Percentiles rank a stretch among this genome's conserved stretches.
Conservation (phyloP, 2,888 invertebrate genomes). For the Aphidius colemani region DNA sequence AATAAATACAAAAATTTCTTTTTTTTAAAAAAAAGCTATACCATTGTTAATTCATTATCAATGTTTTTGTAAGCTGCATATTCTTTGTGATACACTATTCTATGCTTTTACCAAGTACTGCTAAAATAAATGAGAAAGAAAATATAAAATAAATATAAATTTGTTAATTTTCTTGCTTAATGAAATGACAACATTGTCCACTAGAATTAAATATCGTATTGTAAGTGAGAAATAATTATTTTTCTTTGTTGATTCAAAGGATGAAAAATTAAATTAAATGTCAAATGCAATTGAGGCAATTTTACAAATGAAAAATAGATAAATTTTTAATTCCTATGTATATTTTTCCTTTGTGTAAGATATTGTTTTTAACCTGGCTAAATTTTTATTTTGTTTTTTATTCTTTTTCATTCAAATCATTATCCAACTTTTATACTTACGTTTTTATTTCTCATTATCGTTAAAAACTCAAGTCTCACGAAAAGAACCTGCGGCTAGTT, state of each 20-base stretch:
- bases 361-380: too few relatives aligned
- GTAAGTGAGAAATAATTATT: conserved; percentile 2
- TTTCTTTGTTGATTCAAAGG: background rate
- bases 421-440: background rate
- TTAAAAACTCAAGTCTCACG: conserved; percentile 16
- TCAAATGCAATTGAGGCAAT: too few relatives aligned
- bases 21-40: too few relatives aligned
- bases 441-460: conserved; percentile 13
- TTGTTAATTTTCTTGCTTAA: conserved; percentile 33
- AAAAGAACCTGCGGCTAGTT: conserved; percentile 14
- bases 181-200: conserved; percentile 49
- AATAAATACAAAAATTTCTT: too few relatives aligned
- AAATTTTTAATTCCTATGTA: too few relatives aligned
- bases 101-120: too few relatives aligned
- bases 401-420: conserved; percentile 5
- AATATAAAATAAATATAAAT: background rate
- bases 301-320: too few relatives aligned
- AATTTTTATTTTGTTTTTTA: too few relatives aligned
- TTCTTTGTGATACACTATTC: background rate
- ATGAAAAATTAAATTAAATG: too few relatives aligned
- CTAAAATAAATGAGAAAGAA: too few relatives aligned
- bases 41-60: too few relatives aligned
- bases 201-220: conserved; percentile 40
- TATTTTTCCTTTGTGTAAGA: too few relatives aligned
- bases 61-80: background rate